Base-by-base conservation (phyloP, 2,888 invertebrate genomes). In the Peribatodes rhomboidaria region DNA sequence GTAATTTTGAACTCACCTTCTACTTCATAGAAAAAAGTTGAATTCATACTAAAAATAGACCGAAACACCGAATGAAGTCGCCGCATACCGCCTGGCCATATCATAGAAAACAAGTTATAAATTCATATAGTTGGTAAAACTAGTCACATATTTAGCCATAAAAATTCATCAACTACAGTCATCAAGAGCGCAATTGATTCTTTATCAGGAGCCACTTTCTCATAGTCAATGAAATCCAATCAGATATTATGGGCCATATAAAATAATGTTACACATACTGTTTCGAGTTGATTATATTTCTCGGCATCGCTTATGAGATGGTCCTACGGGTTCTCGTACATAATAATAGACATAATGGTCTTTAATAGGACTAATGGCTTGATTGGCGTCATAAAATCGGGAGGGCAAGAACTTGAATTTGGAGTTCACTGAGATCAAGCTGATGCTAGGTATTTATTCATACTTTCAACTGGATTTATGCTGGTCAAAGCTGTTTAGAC, bases 321-420 rank as follows among this genome's bases (percentile, higher is more conserved):
- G 59, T 77, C 65, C 70, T 80, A 76, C 73, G 65, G 76, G 68
- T 80, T 77, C 70, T 78, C 77, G 76, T 78, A 73, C 75, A 80
- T 82, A 80, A 84, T 85, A 86, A 84, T 85, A 85, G 80, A 69
- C 73, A 79, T 85, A 84, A 86, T 86, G 81, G 82, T 77, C 83
- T 83, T 77, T 88, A 89, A 89, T 88, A 85, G 84, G 83, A 71
- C 74, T 88, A 88, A 88, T 87, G 74, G 81, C 72, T 82, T 88
- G 84, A 89, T 89, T 86, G 85, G 81, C 81, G 82, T 86, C 85
- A 80, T 89, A 89, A 89, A 89, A 87, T 81, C 79, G 67, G 76
- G 71, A 79, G 79, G 77, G 58, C 52, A 54, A 64, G 61, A 68
- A 55, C 55, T 61, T 61, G 54, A 60, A 59, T 59, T 53, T 35